A percentile compares a stretch with the other conserved stretches of the same genome.
These are phyloP conservation scores for Caiman crocodilus DNA, from an alignment of 2,797 vertebrate genomes.

Conservation along the genomic window DNA sequence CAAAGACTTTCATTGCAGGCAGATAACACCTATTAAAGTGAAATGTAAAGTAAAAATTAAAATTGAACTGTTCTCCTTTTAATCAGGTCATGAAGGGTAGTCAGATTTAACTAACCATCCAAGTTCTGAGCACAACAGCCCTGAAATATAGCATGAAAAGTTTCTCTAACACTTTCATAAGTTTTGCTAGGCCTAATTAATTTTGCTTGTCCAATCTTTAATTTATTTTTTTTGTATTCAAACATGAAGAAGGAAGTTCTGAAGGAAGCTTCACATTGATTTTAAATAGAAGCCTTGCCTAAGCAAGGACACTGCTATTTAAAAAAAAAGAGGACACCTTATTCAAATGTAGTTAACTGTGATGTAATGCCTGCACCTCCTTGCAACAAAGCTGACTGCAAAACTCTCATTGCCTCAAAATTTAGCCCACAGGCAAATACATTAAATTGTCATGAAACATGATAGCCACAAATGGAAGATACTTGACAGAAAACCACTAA, in stretches of 20 bases:
- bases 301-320: neutral
- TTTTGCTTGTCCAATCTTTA: neutral
- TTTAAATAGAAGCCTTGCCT: neutral
- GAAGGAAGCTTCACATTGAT: neutral
- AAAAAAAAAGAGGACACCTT: neutral
- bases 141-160: neutral
- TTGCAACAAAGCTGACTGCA: neutral
- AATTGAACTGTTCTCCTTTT: neutral
- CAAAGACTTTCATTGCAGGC: neutral
- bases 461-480: accelerated
- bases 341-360: neutral
- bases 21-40: neutral
- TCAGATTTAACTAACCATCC: neutral
- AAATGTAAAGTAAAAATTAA: neutral
- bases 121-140: accelerated
- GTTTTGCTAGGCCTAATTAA: neutral
- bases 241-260: neutral
- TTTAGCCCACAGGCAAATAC: neutral
- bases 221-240: neutral
- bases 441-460: neutral
- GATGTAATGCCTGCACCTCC: neutral
- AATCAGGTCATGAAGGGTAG: neutral
- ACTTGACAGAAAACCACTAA: neutral
- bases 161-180: neutral
- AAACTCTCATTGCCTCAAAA: neutral